Evolutionary conservation across 2,888 invertebrate species (phyloP).

Genomic region (Pristionchus exspectatus): DNA sequence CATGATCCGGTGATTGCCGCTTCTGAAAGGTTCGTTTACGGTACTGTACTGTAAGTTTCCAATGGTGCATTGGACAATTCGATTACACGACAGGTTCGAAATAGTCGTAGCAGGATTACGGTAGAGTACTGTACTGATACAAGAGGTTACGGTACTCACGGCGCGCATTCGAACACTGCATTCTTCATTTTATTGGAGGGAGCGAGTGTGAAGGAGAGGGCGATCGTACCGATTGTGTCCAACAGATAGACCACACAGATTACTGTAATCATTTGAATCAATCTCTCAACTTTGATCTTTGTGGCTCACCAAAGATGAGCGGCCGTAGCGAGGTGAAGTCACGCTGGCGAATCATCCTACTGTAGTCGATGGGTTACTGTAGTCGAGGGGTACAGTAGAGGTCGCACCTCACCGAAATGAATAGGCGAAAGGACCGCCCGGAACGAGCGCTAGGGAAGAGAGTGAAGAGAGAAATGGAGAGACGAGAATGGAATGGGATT

Average conservation of each 20-base stretch:
- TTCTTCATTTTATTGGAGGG: not conserved
- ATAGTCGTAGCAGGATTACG: not conserved
- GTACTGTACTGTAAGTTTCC: not conserved
- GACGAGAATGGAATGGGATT: not conserved
- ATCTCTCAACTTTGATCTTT: slow-evolving; percentile 14
- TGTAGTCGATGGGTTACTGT: not conserved
- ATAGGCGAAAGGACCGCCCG: not conserved
- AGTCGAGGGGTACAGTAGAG: not conserved
- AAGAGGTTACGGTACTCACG: not conserved
- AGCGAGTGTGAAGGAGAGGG: slow-evolving; percentile 10
- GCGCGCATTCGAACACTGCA: not conserved
- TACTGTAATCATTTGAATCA: not conserved
- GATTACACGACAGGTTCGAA: not conserved
- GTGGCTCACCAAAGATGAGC: not conserved
- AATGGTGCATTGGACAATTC: too few relatives aligned
- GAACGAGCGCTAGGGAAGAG: not conserved
- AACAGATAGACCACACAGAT: not conserved
- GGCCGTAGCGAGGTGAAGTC: slow-evolving; percentile 30
- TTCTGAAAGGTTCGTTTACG: not conserved
- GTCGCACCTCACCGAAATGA: not conserved
- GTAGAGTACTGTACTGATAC: not conserved
- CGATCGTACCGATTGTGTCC: not conserved
- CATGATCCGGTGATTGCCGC: not conserved
- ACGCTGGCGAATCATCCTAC: slow-evolving; percentile 27
- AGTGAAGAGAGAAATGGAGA: not conserved